A percentile compares a stretch with the other conserved stretches of the same genome.
Conservation (phyloP, 2,797 vertebrate species). For the Sorex maritimensis region DNA sequence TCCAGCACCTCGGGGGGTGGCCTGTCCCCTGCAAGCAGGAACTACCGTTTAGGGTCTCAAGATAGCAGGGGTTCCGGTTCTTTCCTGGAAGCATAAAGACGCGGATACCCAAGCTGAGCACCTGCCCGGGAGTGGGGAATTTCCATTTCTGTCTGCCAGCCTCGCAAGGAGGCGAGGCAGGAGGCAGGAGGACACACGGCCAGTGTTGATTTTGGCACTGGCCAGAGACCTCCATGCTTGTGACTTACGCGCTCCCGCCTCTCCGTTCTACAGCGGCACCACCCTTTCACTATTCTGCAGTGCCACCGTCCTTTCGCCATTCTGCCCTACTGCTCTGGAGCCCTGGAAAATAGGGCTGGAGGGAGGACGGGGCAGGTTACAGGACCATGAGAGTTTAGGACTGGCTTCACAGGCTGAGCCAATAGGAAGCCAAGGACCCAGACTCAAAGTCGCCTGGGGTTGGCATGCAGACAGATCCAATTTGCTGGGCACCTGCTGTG, state of each 20-base stretch:
- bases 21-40: constrained; percentile 51
- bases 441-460: background rate
- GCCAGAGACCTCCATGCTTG: background rate
- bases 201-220: background rate
- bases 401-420: background rate
- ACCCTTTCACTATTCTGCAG: background rate
- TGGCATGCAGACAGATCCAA: background rate
- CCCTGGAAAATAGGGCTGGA: background rate
- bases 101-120: background rate
- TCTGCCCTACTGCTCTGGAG: background rate
- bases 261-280: too few relatives aligned
- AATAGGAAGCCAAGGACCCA: background rate
- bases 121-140: background rate
- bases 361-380: background rate
- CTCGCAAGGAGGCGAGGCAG: background rate
- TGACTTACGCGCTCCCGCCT: background rate
- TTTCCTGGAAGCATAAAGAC: constrained; percentile 27
- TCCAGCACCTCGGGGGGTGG: background rate
- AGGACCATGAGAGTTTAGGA: background rate
- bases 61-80: background rate
- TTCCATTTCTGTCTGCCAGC: background rate
- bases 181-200: background rate
- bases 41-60: background rate
- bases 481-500: background rate
- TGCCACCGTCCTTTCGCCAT: too few relatives aligned